Evolutionary conservation across 2,113 vertebrate genomes (phyloP).

Genomic region (Ctenomys sociabilis): DNA sequence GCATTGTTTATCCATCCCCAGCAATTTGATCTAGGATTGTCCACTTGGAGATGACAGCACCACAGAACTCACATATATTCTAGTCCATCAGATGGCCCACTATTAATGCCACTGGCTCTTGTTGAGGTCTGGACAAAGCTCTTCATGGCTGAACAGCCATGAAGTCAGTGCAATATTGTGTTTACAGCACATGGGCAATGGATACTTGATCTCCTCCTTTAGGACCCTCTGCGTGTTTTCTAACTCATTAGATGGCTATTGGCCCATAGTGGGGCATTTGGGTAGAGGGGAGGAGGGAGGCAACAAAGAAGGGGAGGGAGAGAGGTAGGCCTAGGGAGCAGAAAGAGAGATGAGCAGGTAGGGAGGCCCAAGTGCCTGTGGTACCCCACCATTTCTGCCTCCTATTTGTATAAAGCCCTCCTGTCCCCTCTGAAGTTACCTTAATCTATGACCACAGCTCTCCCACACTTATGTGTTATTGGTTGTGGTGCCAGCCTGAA

Average conservation of each 20-base stretch:
- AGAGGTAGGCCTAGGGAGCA: neutral
- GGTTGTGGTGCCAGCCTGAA: neutral
- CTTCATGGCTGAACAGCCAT: neutral
- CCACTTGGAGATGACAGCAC: neutral
- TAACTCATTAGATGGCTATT: rapidly evolving
- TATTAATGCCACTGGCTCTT: neutral
- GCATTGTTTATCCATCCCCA: too few relatives aligned
- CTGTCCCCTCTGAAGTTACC: neutral
- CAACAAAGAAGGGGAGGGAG: too few relatives aligned
- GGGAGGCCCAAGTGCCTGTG: neutral
- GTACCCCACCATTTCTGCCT: neutral
- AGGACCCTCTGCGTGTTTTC: neutral
- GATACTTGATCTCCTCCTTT: too few relatives aligned
- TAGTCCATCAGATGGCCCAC: rapidly evolving
- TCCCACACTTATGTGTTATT: neutral
- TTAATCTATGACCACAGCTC: neutral
- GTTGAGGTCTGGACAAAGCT: neutral
- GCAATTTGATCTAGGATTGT: rapidly evolving
- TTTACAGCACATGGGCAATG: rapidly evolving
- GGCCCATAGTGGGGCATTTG: rapidly evolving
- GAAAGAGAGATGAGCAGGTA: neutral
- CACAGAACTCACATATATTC: rapidly evolving
- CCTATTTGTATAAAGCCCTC: rapidly evolving
- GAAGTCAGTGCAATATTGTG: rapidly evolving
- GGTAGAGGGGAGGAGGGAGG: rapidly evolving